Percentiles rank a stretch among this genome's conserved stretches.
phyloP scores from a whole-genome alignment of 1,140 invertebrate genomes.

The Neodiprion fabricii region DNA sequence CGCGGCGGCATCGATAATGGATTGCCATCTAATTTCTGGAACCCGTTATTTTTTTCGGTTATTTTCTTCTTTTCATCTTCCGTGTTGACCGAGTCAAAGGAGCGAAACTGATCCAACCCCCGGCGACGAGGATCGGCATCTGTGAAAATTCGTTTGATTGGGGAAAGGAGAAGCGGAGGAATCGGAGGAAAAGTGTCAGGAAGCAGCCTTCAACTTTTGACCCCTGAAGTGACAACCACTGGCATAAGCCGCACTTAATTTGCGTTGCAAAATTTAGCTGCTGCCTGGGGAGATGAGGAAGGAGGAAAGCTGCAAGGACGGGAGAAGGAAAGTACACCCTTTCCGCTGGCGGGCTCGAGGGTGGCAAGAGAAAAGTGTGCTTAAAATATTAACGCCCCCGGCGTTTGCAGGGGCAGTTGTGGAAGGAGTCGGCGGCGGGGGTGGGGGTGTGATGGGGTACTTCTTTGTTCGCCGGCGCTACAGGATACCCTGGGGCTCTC shows the following conservation, averaged over 20 bases:
- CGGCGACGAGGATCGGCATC: neutral
- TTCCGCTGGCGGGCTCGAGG: neutral
- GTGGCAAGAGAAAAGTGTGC: slow-evolving; percentile 57
- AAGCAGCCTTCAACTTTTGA: slow-evolving; percentile 4
- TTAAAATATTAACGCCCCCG: slow-evolving; percentile 63
- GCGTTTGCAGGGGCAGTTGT: slow-evolving; percentile 37
- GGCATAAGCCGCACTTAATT: slow-evolving; percentile 62
- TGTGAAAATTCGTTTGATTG: neutral
- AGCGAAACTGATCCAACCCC: neutral
- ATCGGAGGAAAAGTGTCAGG: neutral
- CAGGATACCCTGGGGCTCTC: slow-evolving; percentile 26
- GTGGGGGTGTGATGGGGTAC: neutral
- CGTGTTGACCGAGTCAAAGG: neutral
- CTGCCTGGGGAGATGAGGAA: slow-evolving; percentile 27
- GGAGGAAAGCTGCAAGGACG: neutral
- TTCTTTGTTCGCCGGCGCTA: slow-evolving; percentile 54
- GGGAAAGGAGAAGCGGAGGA: neutral
- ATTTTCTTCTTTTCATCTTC: too few species aligned
- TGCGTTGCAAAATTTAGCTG: slow-evolving; percentile 61
- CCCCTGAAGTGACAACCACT: slow-evolving; percentile 48
- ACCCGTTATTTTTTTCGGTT: too few species aligned
- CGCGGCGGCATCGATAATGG: too few species aligned
- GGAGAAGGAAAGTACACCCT: too few species aligned
- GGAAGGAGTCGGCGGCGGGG: neutral
- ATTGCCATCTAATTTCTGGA: too few species aligned